A percentile compares a stretch with the other conserved stretches of the same genome.
phyloP scores from a whole-genome alignment of 2,113 vertebrate genomes.

The Abramis brama region DNA sequence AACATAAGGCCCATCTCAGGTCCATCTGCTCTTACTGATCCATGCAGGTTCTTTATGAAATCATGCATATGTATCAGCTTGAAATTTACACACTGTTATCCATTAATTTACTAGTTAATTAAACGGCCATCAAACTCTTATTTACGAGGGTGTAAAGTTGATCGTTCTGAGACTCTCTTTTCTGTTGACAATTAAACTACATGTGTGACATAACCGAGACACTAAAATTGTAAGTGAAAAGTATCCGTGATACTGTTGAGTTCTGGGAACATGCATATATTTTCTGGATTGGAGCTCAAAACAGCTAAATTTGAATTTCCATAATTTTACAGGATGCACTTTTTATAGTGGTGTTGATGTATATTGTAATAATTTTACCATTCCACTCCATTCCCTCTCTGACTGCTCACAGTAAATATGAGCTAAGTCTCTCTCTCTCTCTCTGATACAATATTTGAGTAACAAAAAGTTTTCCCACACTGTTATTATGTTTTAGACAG shows the following conservation, averaged over 20 bases:
- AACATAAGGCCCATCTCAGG: constrained; percentile 38
- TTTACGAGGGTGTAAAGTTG: constrained; percentile 66
- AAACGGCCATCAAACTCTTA: constrained; percentile 64
- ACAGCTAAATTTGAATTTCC: too few species aligned
- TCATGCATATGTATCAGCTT: constrained; percentile 69
- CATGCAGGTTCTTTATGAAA: constrained; percentile 61
- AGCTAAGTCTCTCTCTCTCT: too few species aligned
- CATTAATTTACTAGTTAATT: constrained; percentile 76
- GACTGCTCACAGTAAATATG: constrained; percentile 53
- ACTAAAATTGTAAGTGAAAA: constrained; percentile 1
- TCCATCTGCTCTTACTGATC: constrained; percentile 60
- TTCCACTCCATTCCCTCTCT: constrained; percentile 38
- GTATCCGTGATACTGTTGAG: neutral
- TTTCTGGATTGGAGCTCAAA: neutral
- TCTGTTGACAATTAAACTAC: constrained; percentile 49
- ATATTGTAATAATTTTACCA: neutral
- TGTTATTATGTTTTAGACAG: neutral
- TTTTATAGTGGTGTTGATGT: constrained; percentile 1
- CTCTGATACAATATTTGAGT: neutral
- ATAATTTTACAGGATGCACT: neutral
- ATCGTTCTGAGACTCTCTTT: constrained; percentile 28
- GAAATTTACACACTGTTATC: constrained; percentile 64
- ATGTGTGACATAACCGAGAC: constrained; percentile 15
- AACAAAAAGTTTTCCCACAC: neutral
- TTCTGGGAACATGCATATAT: neutral